Conservation (phyloP, 2,888 invertebrate species). For the Drosophila stalkeri region DNA sequence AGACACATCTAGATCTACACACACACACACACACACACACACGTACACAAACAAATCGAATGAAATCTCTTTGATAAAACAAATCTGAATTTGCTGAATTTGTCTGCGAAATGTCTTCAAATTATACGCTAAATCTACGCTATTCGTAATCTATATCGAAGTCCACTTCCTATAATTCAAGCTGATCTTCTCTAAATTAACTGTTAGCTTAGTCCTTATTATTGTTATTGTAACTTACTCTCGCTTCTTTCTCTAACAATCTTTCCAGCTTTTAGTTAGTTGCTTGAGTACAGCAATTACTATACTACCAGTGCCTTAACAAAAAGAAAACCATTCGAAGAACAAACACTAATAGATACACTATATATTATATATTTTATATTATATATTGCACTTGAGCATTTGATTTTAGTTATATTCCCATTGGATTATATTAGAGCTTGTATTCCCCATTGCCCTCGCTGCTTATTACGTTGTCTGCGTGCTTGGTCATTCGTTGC, state of each 20-base stretch:
- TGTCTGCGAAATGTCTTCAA: constrained; percentile 16
- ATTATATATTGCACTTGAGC: constrained; percentile 6
- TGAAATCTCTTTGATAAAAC: constrained; percentile 74
- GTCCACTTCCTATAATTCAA: constrained; percentile 15
- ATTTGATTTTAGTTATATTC: not conserved
- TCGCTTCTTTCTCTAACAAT: not conserved
- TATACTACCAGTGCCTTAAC: constrained; percentile 76
- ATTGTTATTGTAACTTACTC: not conserved
- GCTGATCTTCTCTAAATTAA: constrained; percentile 6
- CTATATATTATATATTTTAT: constrained; percentile 6
- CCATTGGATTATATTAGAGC: not conserved
- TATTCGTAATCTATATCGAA: constrained; percentile 11
- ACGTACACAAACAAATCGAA: constrained; percentile 26
- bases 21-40: constrained; percentile 16
- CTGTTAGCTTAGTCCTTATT: not conserved
- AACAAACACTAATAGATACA: constrained; percentile 13
- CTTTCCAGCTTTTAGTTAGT: constrained; percentile 29
- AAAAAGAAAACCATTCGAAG: constrained; percentile 23
- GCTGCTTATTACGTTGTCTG: constrained; percentile 56
- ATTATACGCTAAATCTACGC: constrained; percentile 3
- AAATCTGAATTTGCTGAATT: constrained; percentile 40
- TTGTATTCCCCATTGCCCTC: constrained; percentile 35
- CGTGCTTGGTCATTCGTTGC: constrained; percentile 38
- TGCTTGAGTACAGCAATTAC: constrained; percentile 59
- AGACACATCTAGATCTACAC: not conserved